Conservation (phyloP, 2,888 invertebrate species). For the Abrostola tripartita region DNA sequence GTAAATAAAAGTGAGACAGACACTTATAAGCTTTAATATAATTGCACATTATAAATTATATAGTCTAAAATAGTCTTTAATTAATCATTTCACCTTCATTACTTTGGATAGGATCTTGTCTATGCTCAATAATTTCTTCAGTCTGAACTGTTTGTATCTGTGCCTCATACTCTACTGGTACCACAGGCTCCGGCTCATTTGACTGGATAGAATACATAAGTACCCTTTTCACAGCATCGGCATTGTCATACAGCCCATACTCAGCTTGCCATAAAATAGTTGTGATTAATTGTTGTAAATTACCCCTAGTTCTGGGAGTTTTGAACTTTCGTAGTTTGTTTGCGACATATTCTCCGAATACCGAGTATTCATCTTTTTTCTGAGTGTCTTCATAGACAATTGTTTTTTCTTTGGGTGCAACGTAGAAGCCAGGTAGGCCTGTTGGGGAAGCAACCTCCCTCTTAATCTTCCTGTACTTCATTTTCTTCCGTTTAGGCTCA, state of each 20-base stretch:
- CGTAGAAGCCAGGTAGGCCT: constrained; percentile 61
- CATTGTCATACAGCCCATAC: constrained; percentile 79
- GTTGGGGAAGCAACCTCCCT: constrained; percentile 75
- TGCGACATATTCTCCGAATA: constrained; percentile 83
- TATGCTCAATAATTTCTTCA: constrained; percentile 54
- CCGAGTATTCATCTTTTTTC: constrained; percentile 76
- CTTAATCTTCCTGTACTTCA: constrained; percentile 75
- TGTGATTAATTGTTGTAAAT: constrained; percentile 81
- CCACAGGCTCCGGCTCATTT: constrained; percentile 18
- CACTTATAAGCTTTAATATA: neutral
- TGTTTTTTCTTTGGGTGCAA: constrained; percentile 59
- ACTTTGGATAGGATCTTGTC: constrained; percentile 52
- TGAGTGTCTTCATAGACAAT: constrained; percentile 61
- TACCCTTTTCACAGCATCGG: constrained; percentile 78
- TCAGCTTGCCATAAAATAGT: constrained; percentile 85
- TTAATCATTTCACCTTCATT: constrained; percentile 43
- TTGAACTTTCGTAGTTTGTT: constrained; percentile 81
- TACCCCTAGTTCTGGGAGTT: constrained; percentile 72
- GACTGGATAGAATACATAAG: constrained; percentile 71
- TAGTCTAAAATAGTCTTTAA: constrained; percentile 7
- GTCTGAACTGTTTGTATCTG: constrained; percentile 45
- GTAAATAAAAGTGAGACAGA: neutral
- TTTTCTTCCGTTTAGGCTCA: constrained; percentile 70
- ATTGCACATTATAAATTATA: neutral
- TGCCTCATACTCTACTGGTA: constrained; percentile 42